phyloP scores from a whole-genome alignment of 2,113 vertebrate species.

The rat (Rattus norvegicus) region GRCr8 NC_086022.1:30147501-30148000 shows the following conservation, averaged over 20 bases:
- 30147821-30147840: not conserved
- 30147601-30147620: not conserved
- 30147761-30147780: not conserved
- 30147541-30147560: not conserved
- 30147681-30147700: not conserved
- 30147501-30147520: not conserved
- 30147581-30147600: not conserved
- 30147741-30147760: slow-evolving; percentile 24
- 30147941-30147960: not conserved
- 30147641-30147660: not conserved
- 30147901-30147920: not conserved
- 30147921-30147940: slow-evolving; percentile 11
- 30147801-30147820: not conserved
- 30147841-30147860: slow-evolving; percentile 35
- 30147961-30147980: not conserved
- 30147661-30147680: not conserved
- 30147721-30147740: not conserved
- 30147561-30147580: not conserved
- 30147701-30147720: not conserved
- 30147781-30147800: not conserved
- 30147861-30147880: not conserved
- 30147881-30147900: not conserved
- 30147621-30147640: not conserved
- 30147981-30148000: not conserved
- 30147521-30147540: not conserved